These are phyloP conservation scores for Physocephala rufipes DNA, from an alignment of 2,888 invertebrate genomes.

Conservation along the genomic window DNA sequence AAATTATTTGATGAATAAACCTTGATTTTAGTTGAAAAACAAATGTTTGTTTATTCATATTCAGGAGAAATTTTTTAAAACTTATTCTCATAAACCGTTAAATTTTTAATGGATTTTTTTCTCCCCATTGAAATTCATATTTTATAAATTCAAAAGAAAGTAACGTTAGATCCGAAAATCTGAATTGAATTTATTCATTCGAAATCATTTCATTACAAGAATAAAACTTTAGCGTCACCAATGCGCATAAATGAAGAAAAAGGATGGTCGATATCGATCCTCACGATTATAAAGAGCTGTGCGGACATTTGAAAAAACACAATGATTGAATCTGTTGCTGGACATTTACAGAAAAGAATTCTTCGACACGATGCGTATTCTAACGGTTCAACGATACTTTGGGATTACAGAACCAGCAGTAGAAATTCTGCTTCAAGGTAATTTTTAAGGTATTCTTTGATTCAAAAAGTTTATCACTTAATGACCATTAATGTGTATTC, in stretches of 20 bases:
- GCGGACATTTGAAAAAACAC: too few relatives aligned
- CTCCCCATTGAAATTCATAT: not conserved
- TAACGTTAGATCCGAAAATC: not conserved
- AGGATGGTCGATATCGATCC: too few relatives aligned
- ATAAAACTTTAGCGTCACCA: not conserved
- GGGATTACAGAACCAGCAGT: too few relatives aligned
- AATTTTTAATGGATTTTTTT: not conserved
- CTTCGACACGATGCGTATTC: too few relatives aligned
- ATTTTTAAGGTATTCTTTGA: slow-evolving; percentile 35
- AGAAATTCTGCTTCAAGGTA: not conserved
- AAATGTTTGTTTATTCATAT: not conserved
- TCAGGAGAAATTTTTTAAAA: not conserved
- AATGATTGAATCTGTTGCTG: too few relatives aligned
- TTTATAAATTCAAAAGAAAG: not conserved
- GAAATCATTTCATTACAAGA: too few relatives aligned
- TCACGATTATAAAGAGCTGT: too few relatives aligned
- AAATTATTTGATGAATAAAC: not conserved
- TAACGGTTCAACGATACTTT: too few relatives aligned
- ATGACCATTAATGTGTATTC: too few relatives aligned
- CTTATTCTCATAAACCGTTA: not conserved
- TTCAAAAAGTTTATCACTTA: slow-evolving; percentile 37
- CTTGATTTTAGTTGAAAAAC: not conserved
- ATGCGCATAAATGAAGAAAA: too few relatives aligned
- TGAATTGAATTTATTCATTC: not conserved
- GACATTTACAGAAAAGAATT: too few relatives aligned